Base-by-base conservation (phyloP, 2,888 invertebrate species). In the Anagyrus pseudococci region DNA sequence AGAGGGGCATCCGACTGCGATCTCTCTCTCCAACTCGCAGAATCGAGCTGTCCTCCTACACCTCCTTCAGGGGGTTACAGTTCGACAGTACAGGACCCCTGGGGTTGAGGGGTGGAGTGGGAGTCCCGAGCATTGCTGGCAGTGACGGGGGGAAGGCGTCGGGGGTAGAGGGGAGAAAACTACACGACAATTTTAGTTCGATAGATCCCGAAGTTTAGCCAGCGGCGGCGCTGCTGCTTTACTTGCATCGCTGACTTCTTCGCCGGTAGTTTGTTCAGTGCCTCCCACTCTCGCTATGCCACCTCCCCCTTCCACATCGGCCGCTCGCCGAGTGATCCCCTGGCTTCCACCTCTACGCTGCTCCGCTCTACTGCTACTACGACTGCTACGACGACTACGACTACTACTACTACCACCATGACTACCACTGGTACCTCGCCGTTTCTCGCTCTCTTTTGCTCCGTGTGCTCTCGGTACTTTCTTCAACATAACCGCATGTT, bases 121-220 rank as follows among this genome's bases (percentile, higher is more conserved):
- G 19, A 54, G 44, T 3, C 4, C 19, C 23, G 49, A 17, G 46
- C 20, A n/a, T 43, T n/a, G n/a, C n/a, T n/a, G n/a, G n/a, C n/a
- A n/a, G n/a, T n/a, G n/a, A n/a, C n/a, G n/a, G 22, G 7, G 49
- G 23, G 56, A 56, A 44, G 62, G 43, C 52, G 59, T 63, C 59
- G 71, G 63, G 54, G 66, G 67, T 64, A 58, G 66, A 60, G 65
- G 70, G 74, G 73, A 72, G 68, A 72, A 75, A 73, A 77, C 75
- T 78, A 78, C 79, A 79, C 74, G 75, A 78, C 78, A 78, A 79
- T 78, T 80, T 79, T 78, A 78, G 79, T 79, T 80, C 77, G 77
- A 79, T 76, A 76, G 77, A 80, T 79, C 72, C 75, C 73, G 68
- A 79, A 79, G 77, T 79, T 79, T 77, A 77, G 77, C 76, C 72